Conservation (phyloP, 2,797 vertebrate species). For the Cichlasoma orientale region DNA sequence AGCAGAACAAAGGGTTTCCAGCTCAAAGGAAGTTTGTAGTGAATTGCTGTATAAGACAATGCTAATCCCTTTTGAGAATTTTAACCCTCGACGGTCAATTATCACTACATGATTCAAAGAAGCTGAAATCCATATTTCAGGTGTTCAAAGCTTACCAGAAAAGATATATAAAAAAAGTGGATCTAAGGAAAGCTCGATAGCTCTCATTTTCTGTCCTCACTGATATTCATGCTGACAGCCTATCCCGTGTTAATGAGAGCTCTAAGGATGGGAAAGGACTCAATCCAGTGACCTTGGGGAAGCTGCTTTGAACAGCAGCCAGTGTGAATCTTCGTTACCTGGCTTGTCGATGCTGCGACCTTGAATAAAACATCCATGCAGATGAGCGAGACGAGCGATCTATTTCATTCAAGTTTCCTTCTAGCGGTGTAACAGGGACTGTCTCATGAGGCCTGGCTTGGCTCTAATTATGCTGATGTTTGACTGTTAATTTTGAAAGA, state of each 20-base stretch:
- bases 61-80: slow-evolving; percentile 31
- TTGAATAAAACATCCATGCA: slow-evolving; percentile 76
- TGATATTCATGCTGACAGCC: slow-evolving; percentile 32
- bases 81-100: slow-evolving; percentile 17
- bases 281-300: slow-evolving; percentile 62
- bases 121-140: slow-evolving; percentile 29
- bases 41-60: slow-evolving; percentile 11
- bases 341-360: slow-evolving; percentile 66
- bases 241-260: slow-evolving; percentile 37
- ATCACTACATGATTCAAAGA: slow-evolving; percentile 24
- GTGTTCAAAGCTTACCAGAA: slow-evolving; percentile 22
- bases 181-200: slow-evolving; percentile 3
- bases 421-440: not conserved
- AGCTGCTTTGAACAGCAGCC: slow-evolving; percentile 70
- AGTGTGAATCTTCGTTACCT: slow-evolving; percentile 75
- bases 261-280: slow-evolving; percentile 47
- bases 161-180: slow-evolving; percentile 9
- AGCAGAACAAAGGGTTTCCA: slow-evolving; percentile 16
- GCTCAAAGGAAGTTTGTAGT: slow-evolving; percentile 1
- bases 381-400: slow-evolving; percentile 58
- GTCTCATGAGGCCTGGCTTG: slow-evolving; percentile 15
- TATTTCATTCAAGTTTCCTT: slow-evolving; percentile 45
- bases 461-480: slow-evolving; percentile 33
- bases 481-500: slow-evolving; percentile 28
- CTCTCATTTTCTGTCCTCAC: slow-evolving; percentile 10